Percentiles rank a stretch among this genome's conserved stretches.
Conservation (phyloP, 2,113 vertebrate species). For the Varanus salvator region DNA sequence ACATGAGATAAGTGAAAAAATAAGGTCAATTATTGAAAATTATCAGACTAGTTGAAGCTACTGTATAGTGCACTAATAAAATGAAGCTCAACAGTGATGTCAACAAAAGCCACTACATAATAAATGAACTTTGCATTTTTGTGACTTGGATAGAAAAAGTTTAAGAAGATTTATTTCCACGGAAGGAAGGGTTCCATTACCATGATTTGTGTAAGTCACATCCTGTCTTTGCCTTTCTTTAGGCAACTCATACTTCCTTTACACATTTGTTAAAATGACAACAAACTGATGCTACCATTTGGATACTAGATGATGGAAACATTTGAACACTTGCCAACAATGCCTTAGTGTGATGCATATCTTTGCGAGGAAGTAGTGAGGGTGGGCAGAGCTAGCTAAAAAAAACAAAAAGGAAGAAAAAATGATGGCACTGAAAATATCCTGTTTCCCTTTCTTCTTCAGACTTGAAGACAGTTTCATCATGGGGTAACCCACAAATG, state of each 20-base stretch:
- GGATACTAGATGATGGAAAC: not conserved
- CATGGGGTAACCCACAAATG: too few relatives aligned
- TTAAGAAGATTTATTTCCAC: not conserved
- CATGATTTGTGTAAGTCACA: not conserved
- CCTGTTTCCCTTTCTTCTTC: too few relatives aligned
- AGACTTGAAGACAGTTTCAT: too few relatives aligned
- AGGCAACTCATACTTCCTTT: not conserved
- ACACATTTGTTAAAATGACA: not conserved
- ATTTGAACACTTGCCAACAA: not conserved
- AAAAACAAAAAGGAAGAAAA: too few relatives aligned
- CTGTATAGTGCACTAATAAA: slow-evolving; percentile 33
- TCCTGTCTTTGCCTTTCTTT: not conserved
- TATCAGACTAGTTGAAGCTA: not conserved
- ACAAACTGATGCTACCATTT: not conserved
- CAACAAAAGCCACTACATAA: slow-evolving; percentile 28
- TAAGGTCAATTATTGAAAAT: slow-evolving; percentile 27
- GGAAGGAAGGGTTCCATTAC: not conserved
- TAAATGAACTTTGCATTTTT: not conserved
- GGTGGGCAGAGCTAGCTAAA: too few relatives aligned
- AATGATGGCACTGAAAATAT: too few relatives aligned
- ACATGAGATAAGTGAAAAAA: not conserved
- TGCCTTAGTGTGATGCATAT: too few relatives aligned
- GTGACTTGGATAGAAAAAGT: not conserved
- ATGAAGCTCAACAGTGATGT: slow-evolving; percentile 4
- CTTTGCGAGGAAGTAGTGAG: too few relatives aligned